A percentile compares a stretch with the other conserved stretches of the same genome.
Conservation (phyloP, 2,113 vertebrate species). For the Casuarius casuarius region DNA sequence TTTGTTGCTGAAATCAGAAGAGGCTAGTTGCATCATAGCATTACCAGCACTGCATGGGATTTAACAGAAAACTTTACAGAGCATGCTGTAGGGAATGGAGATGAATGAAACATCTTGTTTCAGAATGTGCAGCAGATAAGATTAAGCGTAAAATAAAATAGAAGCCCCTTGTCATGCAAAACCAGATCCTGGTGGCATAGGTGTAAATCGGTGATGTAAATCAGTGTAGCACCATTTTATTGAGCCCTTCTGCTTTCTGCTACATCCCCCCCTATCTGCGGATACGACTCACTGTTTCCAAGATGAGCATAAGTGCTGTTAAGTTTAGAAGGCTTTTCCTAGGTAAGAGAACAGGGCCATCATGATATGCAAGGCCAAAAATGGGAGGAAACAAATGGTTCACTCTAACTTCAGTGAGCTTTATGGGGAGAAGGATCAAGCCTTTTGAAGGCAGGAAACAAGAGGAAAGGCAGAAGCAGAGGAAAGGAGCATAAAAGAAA, state of each 20-base stretch:
- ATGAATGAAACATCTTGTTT: background rate
- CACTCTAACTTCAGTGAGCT: background rate
- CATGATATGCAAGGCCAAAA: background rate
- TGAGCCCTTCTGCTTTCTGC: background rate
- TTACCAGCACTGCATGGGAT: background rate
- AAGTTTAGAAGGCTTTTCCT: background rate
- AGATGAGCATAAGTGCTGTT: background rate
- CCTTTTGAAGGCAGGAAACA: background rate
- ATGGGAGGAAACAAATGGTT: background rate
- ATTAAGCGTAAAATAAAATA: background rate
- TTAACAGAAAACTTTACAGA: background rate
- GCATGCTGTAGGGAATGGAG: background rate
- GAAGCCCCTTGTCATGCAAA: background rate
- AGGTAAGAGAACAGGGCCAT: background rate
- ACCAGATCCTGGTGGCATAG: background rate
- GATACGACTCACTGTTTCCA: background rate
- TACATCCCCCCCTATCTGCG: background rate
- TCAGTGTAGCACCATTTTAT: background rate
- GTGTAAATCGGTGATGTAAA: background rate
- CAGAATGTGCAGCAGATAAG: background rate
- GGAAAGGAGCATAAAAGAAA: background rate
- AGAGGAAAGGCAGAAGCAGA: background rate
- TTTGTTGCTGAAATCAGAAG: background rate
- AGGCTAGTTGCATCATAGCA: background rate
- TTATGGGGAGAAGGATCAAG: rapidly evolving